phyloP scores from a whole-genome alignment of 2,888 invertebrate species.

The Idaea straminata region DNA sequence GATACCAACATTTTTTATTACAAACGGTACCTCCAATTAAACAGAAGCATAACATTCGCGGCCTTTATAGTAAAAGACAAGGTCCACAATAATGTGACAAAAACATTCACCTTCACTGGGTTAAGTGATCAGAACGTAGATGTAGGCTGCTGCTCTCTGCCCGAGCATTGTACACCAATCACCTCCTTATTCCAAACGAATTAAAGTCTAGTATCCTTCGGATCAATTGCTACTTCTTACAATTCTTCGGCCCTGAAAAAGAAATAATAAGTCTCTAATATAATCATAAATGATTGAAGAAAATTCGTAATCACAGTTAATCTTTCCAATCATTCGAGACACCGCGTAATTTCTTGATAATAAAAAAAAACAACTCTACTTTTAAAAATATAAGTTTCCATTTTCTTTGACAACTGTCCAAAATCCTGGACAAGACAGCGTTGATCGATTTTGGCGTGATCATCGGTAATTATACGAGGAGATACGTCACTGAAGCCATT shows the following conservation, averaged over 20 bases:
- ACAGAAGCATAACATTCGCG: constrained; percentile 17
- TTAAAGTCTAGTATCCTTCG: constrained; percentile 14
- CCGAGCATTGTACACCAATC: constrained; percentile 38
- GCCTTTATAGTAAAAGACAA: constrained; percentile 26
- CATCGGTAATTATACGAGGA: constrained; percentile 20
- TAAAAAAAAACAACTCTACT: not conserved
- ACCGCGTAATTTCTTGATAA: not conserved
- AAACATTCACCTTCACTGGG: constrained; percentile 44
- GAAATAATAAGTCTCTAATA: not conserved
- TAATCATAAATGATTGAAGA: not conserved
- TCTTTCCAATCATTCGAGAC: not conserved
- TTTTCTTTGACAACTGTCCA: not conserved
- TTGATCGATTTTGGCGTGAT: constrained; percentile 24
- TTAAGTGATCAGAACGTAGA: constrained; percentile 43
- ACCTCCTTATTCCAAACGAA: constrained; percentile 8
- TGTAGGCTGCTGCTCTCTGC: constrained; percentile 31
- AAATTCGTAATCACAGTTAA: not conserved
- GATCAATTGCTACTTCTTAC: not conserved
- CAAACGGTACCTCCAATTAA: constrained; percentile 16
- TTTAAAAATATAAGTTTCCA: not conserved
- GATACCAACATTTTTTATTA: not conserved
- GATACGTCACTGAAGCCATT: constrained; percentile 15
- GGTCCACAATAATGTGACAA: constrained; percentile 30
- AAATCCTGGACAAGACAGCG: not conserved
- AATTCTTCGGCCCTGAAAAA: not conserved